Evolutionary conservation across 2,888 invertebrate genomes (phyloP), one percentile per base, ranked within the genome.

Genomic region (Galerucella nymphaeae): DNA sequence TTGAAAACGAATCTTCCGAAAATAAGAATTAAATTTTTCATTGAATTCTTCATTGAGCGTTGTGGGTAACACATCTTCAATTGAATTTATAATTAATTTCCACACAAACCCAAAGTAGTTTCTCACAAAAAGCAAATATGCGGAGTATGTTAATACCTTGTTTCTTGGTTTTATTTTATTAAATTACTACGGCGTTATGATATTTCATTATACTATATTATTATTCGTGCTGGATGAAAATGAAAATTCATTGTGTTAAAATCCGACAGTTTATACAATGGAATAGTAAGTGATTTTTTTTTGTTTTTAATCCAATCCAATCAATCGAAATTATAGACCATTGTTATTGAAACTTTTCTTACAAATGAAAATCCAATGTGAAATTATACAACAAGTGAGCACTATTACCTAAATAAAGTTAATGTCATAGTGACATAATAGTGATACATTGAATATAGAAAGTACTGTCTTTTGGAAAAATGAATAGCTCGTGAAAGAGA

Each of bases 171-270:
- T 65, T 64, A 48, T 48, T 45, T 50, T 66, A 57, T 57, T 55
- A 42, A 50, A 66, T 66, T 66, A 41, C 55, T 38, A n/a, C 2
- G 16, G 30, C 55, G 42, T 66, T 66, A 66, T 57, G 55, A 66
- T 41, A 13, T 66, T 66, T 38, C 42, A 55, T 18, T 57, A 55
- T 55, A 57, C 50, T 20, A 66, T 30, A n/a, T n/a, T n/a, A n/a
- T n/a, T n/a, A n/a, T n/a, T 66, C 41, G 66, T 38, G 16, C 55
- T 41, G 57, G 57, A 66, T 66, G 20, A 66, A 66, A 66, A 57
- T 66, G 57, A 41, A 38, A 38, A 66, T 66, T 20, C 38, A 38
- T 30, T 16, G 65, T 53, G 16, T 53, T 38, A 30, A 55, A 23
- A 38, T 23, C 50, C 18, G 16, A 41, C 48, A 48, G 48, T n/a